Base-by-base conservation (phyloP, 1,140 invertebrate genomes). In the Ceratitis capitata region DNA sequence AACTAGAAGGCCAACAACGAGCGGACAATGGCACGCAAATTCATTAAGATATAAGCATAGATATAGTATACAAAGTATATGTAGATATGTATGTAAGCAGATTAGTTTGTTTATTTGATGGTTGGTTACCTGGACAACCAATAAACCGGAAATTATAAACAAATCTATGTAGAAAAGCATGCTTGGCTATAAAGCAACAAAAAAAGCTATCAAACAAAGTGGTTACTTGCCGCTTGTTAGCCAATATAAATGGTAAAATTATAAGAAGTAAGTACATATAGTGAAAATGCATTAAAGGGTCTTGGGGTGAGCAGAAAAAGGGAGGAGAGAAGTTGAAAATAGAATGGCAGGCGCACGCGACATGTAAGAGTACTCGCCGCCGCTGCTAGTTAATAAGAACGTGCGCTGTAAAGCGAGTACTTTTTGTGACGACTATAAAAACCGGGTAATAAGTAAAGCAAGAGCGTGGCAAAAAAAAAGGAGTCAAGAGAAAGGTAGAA, bases 81-180 rank as follows among this genome's bases (percentile, higher is more conserved):
- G n/a, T n/a, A 12, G n/a, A n/a, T n/a, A n/a, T n/a, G n/a, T n/a
- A n/a, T n/a, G n/a, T n/a, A n/a, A n/a, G n/a, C n/a, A n/a, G n/a
- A n/a, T n/a, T n/a, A n/a, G n/a, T n/a, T n/a, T n/a, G n/a, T n/a
- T n/a, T n/a, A n/a, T n/a, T n/a, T n/a, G n/a, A 26, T 61, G 56
- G 64, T 32, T 42, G 19, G 69, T 78, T 78, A 78, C 69, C 69
- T 45, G 39, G 39, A 9, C 39, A 32, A 78, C 69, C 69, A 45
- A 16, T n/a, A 78, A 78, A 78, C 39, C 35, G 69, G 69, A 78
- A 78, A 78, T 47, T 47, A 78, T 78, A 78, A 78, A 78, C 69
- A 78, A 78, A 78, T 78, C n/a, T 78, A 78, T 78, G 42, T 78
- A 5, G n/a, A 9, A n/a, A 45, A 78, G 39, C 10, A 39, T n/a